Base-by-base conservation (phyloP, 2,113 vertebrate genomes). In the Takifugu bimaculatus region DNA sequence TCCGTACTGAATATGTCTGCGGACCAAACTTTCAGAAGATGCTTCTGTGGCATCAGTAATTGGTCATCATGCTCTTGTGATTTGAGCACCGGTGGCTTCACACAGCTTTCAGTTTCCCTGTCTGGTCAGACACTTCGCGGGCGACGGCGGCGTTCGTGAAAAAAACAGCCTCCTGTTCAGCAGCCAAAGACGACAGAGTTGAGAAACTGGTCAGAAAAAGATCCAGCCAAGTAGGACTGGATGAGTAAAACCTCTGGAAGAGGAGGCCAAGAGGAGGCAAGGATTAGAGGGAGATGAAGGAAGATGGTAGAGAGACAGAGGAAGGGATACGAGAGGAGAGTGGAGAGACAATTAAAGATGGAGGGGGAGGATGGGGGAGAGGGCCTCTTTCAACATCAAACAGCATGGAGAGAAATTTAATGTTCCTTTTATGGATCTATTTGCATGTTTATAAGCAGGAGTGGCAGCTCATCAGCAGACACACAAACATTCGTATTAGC, bases 381-480 rank as follows among this genome's bases (percentile, higher is more conserved):
- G 60, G 1, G 51, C 55, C 55, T 62, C 56, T 65, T 79, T 68
- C 65, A 64, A 74, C 70, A 80, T 85, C 75, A 77, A 72, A 83
- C 61, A 75, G 63, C 77, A 69, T 65, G 20, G 25, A 45, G 51
- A 64, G 60, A 69, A 0, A 48, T 60, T 63, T 74, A 82, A 83
- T 68, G 72, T 74, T 70, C 54, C 62, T 48, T 74, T 85, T 80
- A 67, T n/a, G 15, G 71, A 58, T 45, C 28, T 65, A 82, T 82
- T 86, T 74, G 69, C 73, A 87, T 85, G 70, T 80, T 77, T 50
- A 68, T 75, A 68, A 75, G 63, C 54, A 70, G 63, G 59, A 73
- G 63, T 66, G 76, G 68, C 69, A 65, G 67, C 64, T 11, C 63
- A 58, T 48, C 53, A 32, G 61, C 56, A 51, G 65, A 56, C 47